Base-by-base conservation (phyloP, 2,888 invertebrate genomes). In the Achlya flavicornis region DNA sequence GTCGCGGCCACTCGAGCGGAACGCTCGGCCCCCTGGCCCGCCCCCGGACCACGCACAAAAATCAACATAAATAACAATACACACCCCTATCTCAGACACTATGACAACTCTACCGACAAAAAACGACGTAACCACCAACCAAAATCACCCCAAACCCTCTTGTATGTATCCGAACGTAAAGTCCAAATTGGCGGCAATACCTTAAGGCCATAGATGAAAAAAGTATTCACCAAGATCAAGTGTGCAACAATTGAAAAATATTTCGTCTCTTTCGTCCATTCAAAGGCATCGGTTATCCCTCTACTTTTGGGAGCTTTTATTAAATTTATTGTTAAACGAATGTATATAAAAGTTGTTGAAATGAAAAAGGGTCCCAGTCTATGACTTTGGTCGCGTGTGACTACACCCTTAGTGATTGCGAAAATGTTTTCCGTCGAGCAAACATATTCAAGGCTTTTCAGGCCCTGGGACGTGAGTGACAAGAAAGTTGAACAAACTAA, bases 401-500 rank as follows among this genome's bases (percentile, higher is more conserved):
- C 71, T 80, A 78, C 79, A 83, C 76, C 84, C 79, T 78, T 65
- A 63, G 64, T 65, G 66, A 60, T 73, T 66, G 68, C 61, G 65
- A 86, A 79, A 78, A 93, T 93, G 93, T 79, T 88, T 74, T 90
- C 90, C 67, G 81, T 80, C 61, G 86, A 88, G 64, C 88, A 86
- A 76, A 91, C 80, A 78, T 92, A 89, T 69, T 94, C 95, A 58
- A 92, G 95, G 76, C 87, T 95, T 26, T 95, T 95, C 77, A 93
- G 95, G 74, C 95, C 95, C 64, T 95, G 95, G 95, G 95, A 95
- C 83, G 89, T 89, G 69, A 92, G 90, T 89, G 91, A 87, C 61
- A 83, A 86, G 68, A 74, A 76, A 26, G 67, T 75, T n/a, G 65
- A 70, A 60, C 60, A 63, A 66, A 63, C 61, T 70, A 67, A 73